A percentile compares a stretch with the other conserved stretches of the same genome.
Evolutionary conservation across 2,888 invertebrate genomes (phyloP).

Genomic region (Lissonota sp.): DNA sequence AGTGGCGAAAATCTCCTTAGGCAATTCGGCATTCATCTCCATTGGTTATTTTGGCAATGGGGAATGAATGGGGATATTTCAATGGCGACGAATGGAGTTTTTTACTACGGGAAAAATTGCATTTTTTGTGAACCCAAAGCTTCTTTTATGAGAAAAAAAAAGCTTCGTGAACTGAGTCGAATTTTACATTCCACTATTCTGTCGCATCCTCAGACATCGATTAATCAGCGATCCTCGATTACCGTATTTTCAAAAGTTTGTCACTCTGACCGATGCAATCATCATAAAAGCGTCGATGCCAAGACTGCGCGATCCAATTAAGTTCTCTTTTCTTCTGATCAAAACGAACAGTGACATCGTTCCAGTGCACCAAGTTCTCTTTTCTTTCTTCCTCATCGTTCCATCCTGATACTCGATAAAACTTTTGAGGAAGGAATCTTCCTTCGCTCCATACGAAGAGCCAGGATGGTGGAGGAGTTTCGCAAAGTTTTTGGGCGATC

Average conservation of each 20-base stretch:
- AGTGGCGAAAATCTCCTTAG: too few relatives aligned
- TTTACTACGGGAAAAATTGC: too few relatives aligned
- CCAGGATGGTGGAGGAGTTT: background rate
- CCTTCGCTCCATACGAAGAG: background rate
- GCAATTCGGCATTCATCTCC: too few relatives aligned
- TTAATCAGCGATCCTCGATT: constrained; percentile 10
- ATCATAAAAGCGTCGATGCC: constrained; percentile 20
- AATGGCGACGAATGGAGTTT: too few relatives aligned
- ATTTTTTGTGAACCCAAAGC: too few relatives aligned
- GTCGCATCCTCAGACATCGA: background rate
- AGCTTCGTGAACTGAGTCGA: too few relatives aligned
- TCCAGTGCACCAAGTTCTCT: background rate
- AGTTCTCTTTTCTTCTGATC: constrained; percentile 43
- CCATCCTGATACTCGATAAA: constrained; percentile 23
- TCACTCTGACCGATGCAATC: constrained; percentile 20
- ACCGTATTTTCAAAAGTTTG: constrained; percentile 22
- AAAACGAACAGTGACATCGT: constrained; percentile 22
- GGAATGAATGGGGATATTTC: too few relatives aligned
- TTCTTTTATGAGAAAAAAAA: too few relatives aligned
- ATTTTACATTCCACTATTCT: too few relatives aligned
- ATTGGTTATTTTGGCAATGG: too few relatives aligned
- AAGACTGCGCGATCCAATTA: constrained; percentile 32
- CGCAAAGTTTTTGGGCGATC: background rate
- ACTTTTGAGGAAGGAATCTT: constrained; percentile 36
- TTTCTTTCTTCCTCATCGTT: constrained; percentile 17